Evolutionary conservation across 1,140 invertebrate species (phyloP).

Genomic region (Trichonephila clavata): DNA sequence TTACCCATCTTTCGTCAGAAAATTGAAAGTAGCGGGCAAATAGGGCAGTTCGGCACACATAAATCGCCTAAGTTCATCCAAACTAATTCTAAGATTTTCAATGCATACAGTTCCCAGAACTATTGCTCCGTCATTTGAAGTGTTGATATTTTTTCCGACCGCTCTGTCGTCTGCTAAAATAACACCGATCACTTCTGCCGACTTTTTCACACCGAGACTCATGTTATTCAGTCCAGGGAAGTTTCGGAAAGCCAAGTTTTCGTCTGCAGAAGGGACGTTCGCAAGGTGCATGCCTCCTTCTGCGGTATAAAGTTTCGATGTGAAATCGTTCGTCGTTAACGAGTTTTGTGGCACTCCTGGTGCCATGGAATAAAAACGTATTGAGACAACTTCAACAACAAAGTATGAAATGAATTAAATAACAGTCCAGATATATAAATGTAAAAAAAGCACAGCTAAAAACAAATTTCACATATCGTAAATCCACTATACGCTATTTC

Average conservation of each 20-base stretch:
- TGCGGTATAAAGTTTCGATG: not conserved
- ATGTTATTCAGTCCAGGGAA: conserved; percentile 15
- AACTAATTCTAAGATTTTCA: conserved; percentile 11
- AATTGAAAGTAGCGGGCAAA: conserved; percentile 78
- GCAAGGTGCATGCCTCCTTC: conserved; percentile 28
- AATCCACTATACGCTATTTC: conserved; percentile 3
- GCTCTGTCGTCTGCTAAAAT: conserved; percentile 63
- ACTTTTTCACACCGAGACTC: conserved; percentile 36
- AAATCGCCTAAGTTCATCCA: conserved; percentile 68
- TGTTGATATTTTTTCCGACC: conserved; percentile 14
- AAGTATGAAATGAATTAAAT: not conserved
- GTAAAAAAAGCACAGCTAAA: not conserved
- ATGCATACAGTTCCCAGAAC: conserved; percentile 73
- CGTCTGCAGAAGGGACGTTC: conserved; percentile 4
- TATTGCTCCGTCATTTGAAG: not conserved
- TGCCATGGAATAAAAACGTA: conserved; percentile 55
- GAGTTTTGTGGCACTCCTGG: conserved; percentile 42
- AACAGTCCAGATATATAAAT: conserved; percentile 2
- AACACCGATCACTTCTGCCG: conserved; percentile 60
- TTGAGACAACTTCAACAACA: not conserved
- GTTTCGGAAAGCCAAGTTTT: not conserved
- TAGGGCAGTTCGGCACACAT: conserved; percentile 75
- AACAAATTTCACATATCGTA: not conserved
- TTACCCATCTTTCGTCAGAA: conserved; percentile 80
- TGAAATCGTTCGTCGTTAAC: conserved; percentile 36